Percentiles rank a stretch among this genome's conserved stretches.
phyloP scores from a whole-genome alignment of 2,113 vertebrate species.

The Catharus fuscescens region DNA sequence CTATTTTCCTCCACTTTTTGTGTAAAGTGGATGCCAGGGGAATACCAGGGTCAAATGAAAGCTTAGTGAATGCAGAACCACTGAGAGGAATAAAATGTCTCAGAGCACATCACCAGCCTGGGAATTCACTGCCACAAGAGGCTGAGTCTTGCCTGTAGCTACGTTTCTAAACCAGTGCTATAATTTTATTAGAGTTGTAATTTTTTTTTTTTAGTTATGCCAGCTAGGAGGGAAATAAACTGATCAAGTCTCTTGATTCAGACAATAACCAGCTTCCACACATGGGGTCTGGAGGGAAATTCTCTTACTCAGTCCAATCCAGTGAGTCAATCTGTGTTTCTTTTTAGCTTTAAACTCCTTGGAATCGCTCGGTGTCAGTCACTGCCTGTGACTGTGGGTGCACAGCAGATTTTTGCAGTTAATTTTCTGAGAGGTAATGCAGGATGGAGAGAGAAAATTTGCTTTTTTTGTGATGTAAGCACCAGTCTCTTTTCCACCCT shows the following conservation, averaged over 20 bases:
- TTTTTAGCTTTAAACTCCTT: neutral
- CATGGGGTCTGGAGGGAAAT: neutral
- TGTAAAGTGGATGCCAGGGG: neutral
- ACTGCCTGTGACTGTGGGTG: neutral
- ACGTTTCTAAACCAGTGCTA: neutral
- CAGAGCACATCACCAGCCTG: neutral
- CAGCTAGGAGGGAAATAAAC: neutral
- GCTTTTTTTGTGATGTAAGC: neutral
- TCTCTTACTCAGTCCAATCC: neutral
- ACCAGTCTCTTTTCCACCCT: neutral
- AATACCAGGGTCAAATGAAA: neutral
- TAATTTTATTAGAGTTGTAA: conserved; percentile 30
- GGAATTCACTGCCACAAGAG: conserved; percentile 12
- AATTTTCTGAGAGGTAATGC: neutral
- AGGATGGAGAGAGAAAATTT: neutral
- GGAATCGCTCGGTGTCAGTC: neutral
- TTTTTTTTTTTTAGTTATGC: neutral
- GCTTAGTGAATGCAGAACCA: neutral
- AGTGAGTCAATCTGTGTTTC: neutral
- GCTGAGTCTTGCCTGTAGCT: neutral
- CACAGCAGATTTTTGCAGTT: neutral
- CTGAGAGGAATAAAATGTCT: neutral
- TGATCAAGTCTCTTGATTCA: conserved; percentile 9
- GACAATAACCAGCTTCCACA: neutral
- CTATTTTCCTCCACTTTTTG: neutral